Evolutionary conservation across 1,140 invertebrate species (phyloP).

Genomic region (Megathymus violae): DNA sequence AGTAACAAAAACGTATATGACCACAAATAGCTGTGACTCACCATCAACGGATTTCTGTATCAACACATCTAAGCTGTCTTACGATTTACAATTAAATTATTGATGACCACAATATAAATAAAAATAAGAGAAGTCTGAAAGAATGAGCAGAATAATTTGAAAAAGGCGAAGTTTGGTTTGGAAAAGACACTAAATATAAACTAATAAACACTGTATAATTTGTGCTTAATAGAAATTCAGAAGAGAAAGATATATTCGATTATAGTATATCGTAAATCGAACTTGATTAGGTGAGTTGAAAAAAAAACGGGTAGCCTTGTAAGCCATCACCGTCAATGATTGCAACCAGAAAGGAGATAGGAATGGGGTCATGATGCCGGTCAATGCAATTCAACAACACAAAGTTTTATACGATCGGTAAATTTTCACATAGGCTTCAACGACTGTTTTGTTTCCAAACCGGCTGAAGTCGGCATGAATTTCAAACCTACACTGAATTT

Average conservation of each 20-base stretch:
- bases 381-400: slow-evolving; percentile 36
- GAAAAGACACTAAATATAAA: too few relatives aligned
- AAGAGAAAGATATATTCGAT: too few relatives aligned
- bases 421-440: too few relatives aligned
- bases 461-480: too few relatives aligned
- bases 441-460: too few relatives aligned
- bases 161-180: too few relatives aligned
- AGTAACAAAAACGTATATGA: slow-evolving; percentile 55
- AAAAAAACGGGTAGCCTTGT: slow-evolving; percentile 51
- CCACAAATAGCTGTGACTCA: slow-evolving; percentile 76
- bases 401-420: slow-evolving; percentile 56
- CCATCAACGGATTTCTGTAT: slow-evolving; percentile 53
- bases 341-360: slow-evolving; percentile 61
- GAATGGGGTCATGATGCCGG: slow-evolving; percentile 68
- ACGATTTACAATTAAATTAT: slow-evolving; percentile 1
- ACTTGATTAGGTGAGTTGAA: slow-evolving; percentile 36
- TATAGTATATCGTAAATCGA: slow-evolving; percentile 15
- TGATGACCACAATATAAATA: too few relatives aligned
- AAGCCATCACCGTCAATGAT: slow-evolving; percentile 52
- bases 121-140: too few relatives aligned
- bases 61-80: slow-evolving; percentile 15
- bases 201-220: too few relatives aligned
- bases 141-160: too few relatives aligned
- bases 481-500: too few relatives aligned
- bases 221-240: too few relatives aligned